phyloP scores from a whole-genome alignment of 2,888 invertebrate genomes.

The Dyspetes luteomarginatus region DNA sequence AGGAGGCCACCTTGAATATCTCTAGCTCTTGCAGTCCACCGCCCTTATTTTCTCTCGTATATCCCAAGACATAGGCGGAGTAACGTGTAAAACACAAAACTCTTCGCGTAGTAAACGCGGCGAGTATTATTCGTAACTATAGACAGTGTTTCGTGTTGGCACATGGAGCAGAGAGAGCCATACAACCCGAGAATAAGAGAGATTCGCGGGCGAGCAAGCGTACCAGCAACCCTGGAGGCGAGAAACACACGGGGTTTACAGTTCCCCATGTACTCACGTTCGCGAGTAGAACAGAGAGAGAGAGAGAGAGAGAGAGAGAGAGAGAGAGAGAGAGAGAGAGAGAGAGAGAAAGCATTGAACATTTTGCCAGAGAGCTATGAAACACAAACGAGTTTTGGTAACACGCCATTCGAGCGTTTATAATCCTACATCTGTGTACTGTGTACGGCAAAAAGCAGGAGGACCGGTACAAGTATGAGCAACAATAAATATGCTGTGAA shows the following conservation, averaged over 20 bases:
- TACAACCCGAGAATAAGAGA: slow-evolving; percentile 18
- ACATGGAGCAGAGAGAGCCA: slow-evolving; percentile 1
- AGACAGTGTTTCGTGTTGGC: slow-evolving; percentile 22
- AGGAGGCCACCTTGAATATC: slow-evolving; percentile 37
- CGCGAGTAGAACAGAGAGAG: neutral
- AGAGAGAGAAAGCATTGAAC: neutral
- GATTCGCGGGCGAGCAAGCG: neutral
- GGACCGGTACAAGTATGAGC: slow-evolving; percentile 33
- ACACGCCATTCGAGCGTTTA: slow-evolving; percentile 23
- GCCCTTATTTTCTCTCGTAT: neutral
- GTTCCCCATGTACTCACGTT: neutral
- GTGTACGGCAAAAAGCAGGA: slow-evolving; percentile 5
- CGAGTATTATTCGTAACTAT: slow-evolving; percentile 39
- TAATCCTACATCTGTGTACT: neutral
- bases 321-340: too few species aligned
- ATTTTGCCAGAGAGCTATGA: slow-evolving; percentile 48
- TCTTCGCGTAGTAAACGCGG: neutral
- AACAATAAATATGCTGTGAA: slow-evolving; percentile 59
- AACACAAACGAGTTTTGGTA: slow-evolving; percentile 62
- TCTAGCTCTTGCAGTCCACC: slow-evolving; percentile 2
- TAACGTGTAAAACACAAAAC: slow-evolving; percentile 25
- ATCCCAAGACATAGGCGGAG: slow-evolving; percentile 26
- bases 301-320: too few species aligned
- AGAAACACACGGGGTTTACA: neutral
- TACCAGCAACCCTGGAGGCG: neutral